Conservation (phyloP, 1,140 invertebrate genomes). For the Druon quercuslanigerum region DNA sequence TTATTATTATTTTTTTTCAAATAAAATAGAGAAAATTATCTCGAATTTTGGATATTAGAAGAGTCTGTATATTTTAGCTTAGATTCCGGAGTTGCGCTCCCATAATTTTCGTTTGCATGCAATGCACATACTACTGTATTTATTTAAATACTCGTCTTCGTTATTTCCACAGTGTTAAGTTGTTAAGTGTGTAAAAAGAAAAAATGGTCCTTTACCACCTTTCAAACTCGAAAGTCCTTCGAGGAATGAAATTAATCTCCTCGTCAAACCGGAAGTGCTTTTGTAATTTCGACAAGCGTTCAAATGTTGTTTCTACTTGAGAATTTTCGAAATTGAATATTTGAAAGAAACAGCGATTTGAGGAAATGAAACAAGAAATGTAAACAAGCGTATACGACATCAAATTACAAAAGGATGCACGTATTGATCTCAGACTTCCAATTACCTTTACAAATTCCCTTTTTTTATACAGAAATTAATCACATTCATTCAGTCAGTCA, state of each 20-base stretch:
- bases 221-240: not conserved
- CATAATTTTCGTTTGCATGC: slow-evolving; percentile 38
- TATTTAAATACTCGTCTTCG: slow-evolving; percentile 42
- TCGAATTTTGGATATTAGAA: slow-evolving; percentile 44
- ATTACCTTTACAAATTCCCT: not conserved
- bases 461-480: not conserved
- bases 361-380: not conserved
- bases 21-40: slow-evolving; percentile 23
- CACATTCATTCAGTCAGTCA: too few relatives aligned
- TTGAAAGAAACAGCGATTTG: not conserved
- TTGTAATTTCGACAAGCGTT: not conserved
- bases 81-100: slow-evolving; percentile 41
- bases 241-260: not conserved
- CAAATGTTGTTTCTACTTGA: not conserved
- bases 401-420: not conserved
- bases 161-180: slow-evolving; percentile 40
- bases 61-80: slow-evolving; percentile 49
- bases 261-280: not conserved
- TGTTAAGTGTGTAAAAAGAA: slow-evolving; percentile 32
- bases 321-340: not conserved
- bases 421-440: not conserved
- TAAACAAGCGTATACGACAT: not conserved
- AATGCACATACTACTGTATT: slow-evolving; percentile 52
- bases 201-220: slow-evolving; percentile 3
- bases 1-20: not conserved